Evolutionary conservation across 2,888 invertebrate species (phyloP).

Genomic region (Caenorhabditis uteleia): DNA sequence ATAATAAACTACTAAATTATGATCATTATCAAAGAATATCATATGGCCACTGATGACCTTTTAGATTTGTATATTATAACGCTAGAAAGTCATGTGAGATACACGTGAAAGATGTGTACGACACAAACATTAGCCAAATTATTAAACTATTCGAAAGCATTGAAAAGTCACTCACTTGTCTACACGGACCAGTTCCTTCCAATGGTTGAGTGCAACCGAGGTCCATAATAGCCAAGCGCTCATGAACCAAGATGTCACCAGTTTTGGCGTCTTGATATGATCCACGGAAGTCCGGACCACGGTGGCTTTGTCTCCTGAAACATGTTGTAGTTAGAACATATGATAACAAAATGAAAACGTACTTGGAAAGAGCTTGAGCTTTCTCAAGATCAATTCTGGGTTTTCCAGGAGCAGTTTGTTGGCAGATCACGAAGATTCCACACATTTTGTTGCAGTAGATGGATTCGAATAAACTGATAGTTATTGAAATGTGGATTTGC

Average conservation of each 20-base stretch:
- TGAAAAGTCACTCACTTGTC: conserved; percentile 58
- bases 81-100: too few species aligned
- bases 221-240: conserved; percentile 68
- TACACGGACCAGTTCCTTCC: conserved; percentile 49
- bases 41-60: too few species aligned
- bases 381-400: conserved; percentile 46
- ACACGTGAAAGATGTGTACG: too few species aligned
- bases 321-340: not conserved
- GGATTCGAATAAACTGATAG: too few species aligned
- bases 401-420: conserved; percentile 39
- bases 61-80: too few species aligned
- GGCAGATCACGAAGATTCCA: conserved; percentile 67
- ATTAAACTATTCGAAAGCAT: too few species aligned
- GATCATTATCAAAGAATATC: too few species aligned
- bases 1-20: too few species aligned
- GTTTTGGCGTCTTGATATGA: conserved; percentile 55
- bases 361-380: conserved; percentile 56
- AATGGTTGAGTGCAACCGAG: conserved; percentile 64
- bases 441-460: too few species aligned
- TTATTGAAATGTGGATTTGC: too few species aligned
- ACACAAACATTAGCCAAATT: too few species aligned
- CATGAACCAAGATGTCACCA: conserved; percentile 67
- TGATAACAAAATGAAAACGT: too few species aligned
- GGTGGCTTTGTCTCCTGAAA: conserved; percentile 58
- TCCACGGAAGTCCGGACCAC: conserved; percentile 67